Evolutionary conservation across 2,113 vertebrate genomes (phyloP), one percentile per base, ranked within the genome.

Genomic region (Oreochromis aureus): DNA sequence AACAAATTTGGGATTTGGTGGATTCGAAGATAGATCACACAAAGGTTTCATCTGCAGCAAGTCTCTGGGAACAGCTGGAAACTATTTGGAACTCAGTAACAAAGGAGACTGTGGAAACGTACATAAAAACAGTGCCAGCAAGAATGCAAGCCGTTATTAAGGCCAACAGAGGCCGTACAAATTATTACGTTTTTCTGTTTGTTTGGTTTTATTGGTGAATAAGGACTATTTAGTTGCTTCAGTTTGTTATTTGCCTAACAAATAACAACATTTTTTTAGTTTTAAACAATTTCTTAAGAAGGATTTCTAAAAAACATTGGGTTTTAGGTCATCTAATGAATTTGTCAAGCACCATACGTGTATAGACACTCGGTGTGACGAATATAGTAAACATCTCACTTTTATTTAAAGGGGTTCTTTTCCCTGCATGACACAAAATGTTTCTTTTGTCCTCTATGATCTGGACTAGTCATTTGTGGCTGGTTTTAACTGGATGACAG

Each of bases 391-490:
- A 69, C 63, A 81, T 82, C 82, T 86, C 32, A 84, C 86, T 84
- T 89, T 85, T 22, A 82, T 88, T 85, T 58, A 63, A 86, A 82
- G 48, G 22, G 51, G 58, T 66, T 39, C 36, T 87, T 22, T 83
- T 5, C 73, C 84, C 84, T 4, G 82, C 93, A 89, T 91, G 93
- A 85, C 85, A 89, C 73, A 76, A 83, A 69, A 79, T 93, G 83
- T 81, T 91, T 83, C 22, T 73, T 89, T 66, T 80, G 22, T 79
- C 86, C 22, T 66, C 84, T 44, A 53, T 81, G 71, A 71, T 36
- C 56, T n/a, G 6, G 82, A 56, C 63, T 59, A 56, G 59, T 86
- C 80, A 11, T 56, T 58, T 76, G 22, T 76, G 24, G 54, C 12
- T 55, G 66, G 32, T 11, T 55, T 83, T 34, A 30, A 41, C 79